phyloP scores from a whole-genome alignment of 2,888 invertebrate species.

The Nebria salina region DNA sequence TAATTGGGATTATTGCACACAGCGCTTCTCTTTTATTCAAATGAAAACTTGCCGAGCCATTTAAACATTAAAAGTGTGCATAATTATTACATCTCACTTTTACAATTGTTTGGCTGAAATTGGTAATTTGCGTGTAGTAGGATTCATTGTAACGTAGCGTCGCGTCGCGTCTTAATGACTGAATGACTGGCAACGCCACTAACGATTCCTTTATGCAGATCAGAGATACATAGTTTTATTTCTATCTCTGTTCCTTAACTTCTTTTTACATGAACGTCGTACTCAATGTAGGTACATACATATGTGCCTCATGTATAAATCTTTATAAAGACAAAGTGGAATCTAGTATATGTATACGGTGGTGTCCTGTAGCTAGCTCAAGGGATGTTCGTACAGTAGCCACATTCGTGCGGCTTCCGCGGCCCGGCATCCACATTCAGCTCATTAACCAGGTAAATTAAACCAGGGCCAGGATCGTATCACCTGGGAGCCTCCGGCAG shows the following conservation, averaged over 20 bases:
- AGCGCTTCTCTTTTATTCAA: constrained; percentile 44
- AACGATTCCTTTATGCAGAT: constrained; percentile 47
- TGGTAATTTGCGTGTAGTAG: constrained; percentile 63
- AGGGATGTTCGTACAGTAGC: neutral
- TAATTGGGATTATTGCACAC: constrained; percentile 64
- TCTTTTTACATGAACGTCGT: too few relatives aligned
- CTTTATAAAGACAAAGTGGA: too few relatives aligned
- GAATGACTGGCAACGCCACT: constrained; percentile 52
- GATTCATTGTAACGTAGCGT: constrained; percentile 61
- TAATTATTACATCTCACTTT: constrained; percentile 61
- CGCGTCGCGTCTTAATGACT: constrained; percentile 58
- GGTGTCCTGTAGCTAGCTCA: too few relatives aligned
- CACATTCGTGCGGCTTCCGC: constrained; percentile 8
- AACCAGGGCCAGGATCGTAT: constrained; percentile 53
- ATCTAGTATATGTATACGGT: neutral
- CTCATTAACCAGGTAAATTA: constrained; percentile 63
- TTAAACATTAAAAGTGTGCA: constrained; percentile 60
- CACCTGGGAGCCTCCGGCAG: constrained; percentile 58
- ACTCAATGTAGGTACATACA: too few relatives aligned
- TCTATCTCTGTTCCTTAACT: neutral
- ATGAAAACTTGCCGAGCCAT: constrained; percentile 54
- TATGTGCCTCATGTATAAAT: too few relatives aligned
- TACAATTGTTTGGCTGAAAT: constrained; percentile 60
- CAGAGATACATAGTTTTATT: constrained; percentile 36
- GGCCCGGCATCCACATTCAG: constrained; percentile 54